phyloP scores from a whole-genome alignment of 1,140 invertebrate species.

The Agraylea sexmaculata region DNA sequence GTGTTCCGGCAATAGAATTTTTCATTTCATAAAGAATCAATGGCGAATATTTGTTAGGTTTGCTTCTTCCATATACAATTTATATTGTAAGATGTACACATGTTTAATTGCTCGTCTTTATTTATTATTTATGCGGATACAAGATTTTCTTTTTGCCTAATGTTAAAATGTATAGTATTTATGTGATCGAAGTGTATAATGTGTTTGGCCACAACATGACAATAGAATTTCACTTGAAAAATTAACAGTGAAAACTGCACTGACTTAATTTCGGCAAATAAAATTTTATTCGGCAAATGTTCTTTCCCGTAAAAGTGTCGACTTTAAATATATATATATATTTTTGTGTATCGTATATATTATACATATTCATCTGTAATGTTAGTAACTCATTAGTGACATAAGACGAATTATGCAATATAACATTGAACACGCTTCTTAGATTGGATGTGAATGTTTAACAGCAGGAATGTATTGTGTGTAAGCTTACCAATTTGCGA shows the following conservation, averaged over 20 bases:
- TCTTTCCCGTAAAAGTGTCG: not conserved
- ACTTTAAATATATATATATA: conserved; percentile 9
- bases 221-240: conserved; percentile 21
- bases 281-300: conserved; percentile 10
- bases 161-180: conserved; percentile 19
- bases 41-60: too few species aligned
- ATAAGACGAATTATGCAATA: conserved; percentile 13
- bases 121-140: too few species aligned
- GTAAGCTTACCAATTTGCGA: too few species aligned
- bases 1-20: too few species aligned
- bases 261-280: conserved; percentile 10
- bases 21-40: too few species aligned
- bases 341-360: conserved; percentile 11
- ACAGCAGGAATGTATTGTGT: conserved; percentile 8
- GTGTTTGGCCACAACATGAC: conserved; percentile 20
- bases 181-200: conserved; percentile 11
- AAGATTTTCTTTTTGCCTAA: conserved; percentile 16
- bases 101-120: too few species aligned
- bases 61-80: too few species aligned
- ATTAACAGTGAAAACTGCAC: conserved; percentile 14
- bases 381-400: conserved; percentile 2
- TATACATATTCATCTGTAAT: conserved; percentile 9
- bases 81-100: too few species aligned
- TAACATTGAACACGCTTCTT: conserved; percentile 16
- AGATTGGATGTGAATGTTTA: conserved; percentile 7